Base-by-base conservation (phyloP, 2,888 invertebrate species). In the Trichogramma dendrolimi region DNA sequence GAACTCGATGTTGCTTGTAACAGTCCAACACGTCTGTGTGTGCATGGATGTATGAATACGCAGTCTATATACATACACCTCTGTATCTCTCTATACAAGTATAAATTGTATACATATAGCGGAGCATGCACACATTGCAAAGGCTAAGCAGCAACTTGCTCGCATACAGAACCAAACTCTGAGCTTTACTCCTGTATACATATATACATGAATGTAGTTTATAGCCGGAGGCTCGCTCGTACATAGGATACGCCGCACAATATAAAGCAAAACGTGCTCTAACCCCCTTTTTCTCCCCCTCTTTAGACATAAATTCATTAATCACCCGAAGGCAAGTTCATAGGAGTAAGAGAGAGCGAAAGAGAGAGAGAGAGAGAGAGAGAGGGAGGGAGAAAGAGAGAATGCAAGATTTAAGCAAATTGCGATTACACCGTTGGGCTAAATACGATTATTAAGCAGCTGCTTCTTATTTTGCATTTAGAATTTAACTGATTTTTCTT, bases 371-470 rank as follows among this genome's bases (percentile, higher is more conserved):
- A 60, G 56, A 50, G 63, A 53, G 63, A 51, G 68, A 41, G 54
- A 46, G 55, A 57, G 59, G 60, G 66, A 59, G 43, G 58, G 55
- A 53, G 62, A 65, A 58, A 53, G 65, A 57, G 60, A 70, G 69
- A 69, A 67, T 70, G 70, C 66, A 70, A 73, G 71, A 73, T 73
- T 74, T 73, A 73, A 73, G 73, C 72, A 71, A 74, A 72, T 72
- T 72, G 73, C 72, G 71, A 74, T 73, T 73, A 73, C 71, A 71
- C 72, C 69, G 72, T 72, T 72, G 72, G 72, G 71, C 71, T 70
- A 72, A 73, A 72, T 73, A 73, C 73, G 73, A 72, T 73, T 74
- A 73, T 73, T 74, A 73, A 72, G 71, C 73, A 71, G 70, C 69
- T 71, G 69, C 71, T 41, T 72, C 71, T 72, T 73, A 72, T 73